Base-by-base conservation (phyloP, 2,113 vertebrate species). In the Piprites chloris region DNA sequence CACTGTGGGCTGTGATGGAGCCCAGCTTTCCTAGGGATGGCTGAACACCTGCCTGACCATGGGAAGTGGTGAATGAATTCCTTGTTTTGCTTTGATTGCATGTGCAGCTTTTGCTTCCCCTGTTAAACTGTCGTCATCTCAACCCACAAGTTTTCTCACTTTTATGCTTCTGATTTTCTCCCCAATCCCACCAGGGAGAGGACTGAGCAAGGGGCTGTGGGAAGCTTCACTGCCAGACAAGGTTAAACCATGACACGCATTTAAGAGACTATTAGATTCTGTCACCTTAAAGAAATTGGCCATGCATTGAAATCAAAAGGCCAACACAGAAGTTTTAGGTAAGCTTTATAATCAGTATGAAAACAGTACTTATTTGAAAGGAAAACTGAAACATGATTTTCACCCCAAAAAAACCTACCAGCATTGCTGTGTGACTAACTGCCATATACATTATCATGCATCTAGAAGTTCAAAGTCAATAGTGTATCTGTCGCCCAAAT, bases 131-230 rank as follows among this genome's bases (percentile, higher is more conserved):
- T 9, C 23, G 58, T 72, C 21, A 65, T 44, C 28, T 72, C 50
- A 78, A 72, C 11, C 23, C 20, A 22, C 9, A 52, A 12, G 33
- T 44, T 66, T 78, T n/a, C 23, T 50, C 1, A 0, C 56, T 58
- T 71, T n/a, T 24, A 50, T 9, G 44, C 27, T 50, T 72, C 47
- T 0, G 0, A 46, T n/a, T 46, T 33, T 52, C 65, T 37, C 37
- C 44, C 23, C 0, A 0, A 33, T 39, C 23, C 58, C 33, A 52
- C 13, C 33, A n/a, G 18, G 24, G 16, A 74, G 30, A 44, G 33
- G 11, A 78, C 20, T 24, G 23, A 1, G 0, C 17, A 19, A 63
- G 32, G 1, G 0, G 32, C 11, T 56, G 3, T 33, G 23, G 14
- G 33, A 23, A 37, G 20, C 28, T 50, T 14, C 28, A 33, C 1